Base-by-base conservation (phyloP, 1,140 invertebrate genomes). In the Homalodisca vitripennis region DNA sequence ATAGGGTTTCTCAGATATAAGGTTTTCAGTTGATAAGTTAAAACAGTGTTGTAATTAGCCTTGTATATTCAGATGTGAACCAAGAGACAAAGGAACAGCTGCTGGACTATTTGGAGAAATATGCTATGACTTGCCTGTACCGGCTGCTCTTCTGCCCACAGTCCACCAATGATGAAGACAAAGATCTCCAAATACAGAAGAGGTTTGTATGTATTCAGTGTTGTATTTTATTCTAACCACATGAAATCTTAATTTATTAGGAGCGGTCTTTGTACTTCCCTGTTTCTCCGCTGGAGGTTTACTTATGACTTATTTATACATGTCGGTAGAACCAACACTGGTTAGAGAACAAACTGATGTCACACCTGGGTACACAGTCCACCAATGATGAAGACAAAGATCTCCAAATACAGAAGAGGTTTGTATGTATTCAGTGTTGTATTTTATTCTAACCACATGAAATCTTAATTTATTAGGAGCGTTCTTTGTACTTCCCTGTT, bases 341-440 rank as follows among this genome's bases (percentile, higher is more conserved):
- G n/a, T n/a, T n/a, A n/a, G n/a, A n/a, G n/a, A n/a, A 0, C 84
- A 85, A 10, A n/a, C n/a, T n/a, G n/a, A n/a, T n/a, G 73, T 84
- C 87, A 51, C 82, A 98, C 13, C 97, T 98, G 80, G 95, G 92
- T 74, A 92, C 93, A 0, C 84, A 86, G 6, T 89, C 88, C 27
- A 94, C 93, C 1, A 88, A 89, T 47, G 94, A 98, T 77, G 97
- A 99, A 84, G 92, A 97, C 71, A 89, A 92, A 77, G 96, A 98
- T 84, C 84, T 97, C n/a, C 85, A 86, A 27, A 88, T 98, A 73
- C 95, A 98, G 76, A 90, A 91, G 72, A 82, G 84, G 84, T 85
- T 71, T 34, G 51, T 66, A 57, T n/a, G 46, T 98, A 55, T 94
- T 95, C 75, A 88, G 87, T 73, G 84, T 87, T 53, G 82, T 98